Percentiles rank a stretch among this genome's conserved stretches.
Conservation (phyloP, 2,797 vertebrate genomes). For the Otus scops region DNA sequence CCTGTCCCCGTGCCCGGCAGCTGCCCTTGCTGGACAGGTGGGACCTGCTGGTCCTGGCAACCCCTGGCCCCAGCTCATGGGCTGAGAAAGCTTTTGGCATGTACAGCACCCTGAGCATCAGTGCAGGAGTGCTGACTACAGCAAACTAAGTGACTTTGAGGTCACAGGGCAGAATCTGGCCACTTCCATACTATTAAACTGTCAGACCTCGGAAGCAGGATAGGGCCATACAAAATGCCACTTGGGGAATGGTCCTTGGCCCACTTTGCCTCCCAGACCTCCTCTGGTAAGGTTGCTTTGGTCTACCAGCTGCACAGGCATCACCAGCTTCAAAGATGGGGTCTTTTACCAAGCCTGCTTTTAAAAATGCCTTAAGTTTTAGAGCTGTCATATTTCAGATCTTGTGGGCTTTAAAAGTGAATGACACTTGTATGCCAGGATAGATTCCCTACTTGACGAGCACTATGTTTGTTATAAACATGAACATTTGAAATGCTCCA, state of each 20-base stretch:
- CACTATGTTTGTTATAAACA: conserved; percentile 45
- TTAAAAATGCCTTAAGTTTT: not conserved
- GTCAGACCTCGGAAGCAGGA: not conserved
- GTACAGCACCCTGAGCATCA: fast-evolving
- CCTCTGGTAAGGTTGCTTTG: not conserved
- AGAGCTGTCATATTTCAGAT: not conserved
- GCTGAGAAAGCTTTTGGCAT: fast-evolving
- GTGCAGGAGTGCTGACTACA: not conserved
- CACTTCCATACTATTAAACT: not conserved
- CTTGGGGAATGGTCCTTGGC: not conserved
- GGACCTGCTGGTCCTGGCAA: not conserved
- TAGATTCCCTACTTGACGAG: conserved; percentile 26
- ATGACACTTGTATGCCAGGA: conserved; percentile 31
- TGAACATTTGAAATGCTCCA: conserved; percentile 34
- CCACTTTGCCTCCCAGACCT: not conserved
- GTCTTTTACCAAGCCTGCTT: not conserved
- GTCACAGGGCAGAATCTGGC: fast-evolving
- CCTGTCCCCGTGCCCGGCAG: fast-evolving
- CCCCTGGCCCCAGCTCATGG: not conserved
- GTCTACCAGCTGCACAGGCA: not conserved
- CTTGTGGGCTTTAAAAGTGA: conserved; percentile 35
- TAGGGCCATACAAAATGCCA: not conserved
- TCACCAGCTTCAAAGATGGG: not conserved
- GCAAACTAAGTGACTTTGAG: not conserved
- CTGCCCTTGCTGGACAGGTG: not conserved